Evolutionary conservation across 1,140 invertebrate genomes (phyloP).

Genomic region (Psix sp.): DNA sequence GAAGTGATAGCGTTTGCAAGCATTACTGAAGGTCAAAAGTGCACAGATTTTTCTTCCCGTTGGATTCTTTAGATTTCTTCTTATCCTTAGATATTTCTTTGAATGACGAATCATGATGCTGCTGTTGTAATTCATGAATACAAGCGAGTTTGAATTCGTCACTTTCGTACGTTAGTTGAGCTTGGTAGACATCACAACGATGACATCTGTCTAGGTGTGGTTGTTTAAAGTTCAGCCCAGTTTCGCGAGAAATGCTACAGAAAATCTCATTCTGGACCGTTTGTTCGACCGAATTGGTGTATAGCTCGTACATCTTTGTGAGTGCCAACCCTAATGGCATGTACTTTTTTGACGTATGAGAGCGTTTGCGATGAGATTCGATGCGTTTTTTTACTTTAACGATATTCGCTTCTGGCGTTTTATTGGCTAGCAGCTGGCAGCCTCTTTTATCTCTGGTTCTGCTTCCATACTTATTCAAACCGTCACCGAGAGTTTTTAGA

Average conservation of each 20-base stretch:
- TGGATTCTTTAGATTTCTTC: neutral
- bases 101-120: constrained; percentile 22
- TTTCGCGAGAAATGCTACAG: neutral
- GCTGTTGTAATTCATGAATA: constrained; percentile 9
- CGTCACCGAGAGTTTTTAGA: constrained; percentile 1
- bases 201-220: constrained; percentile 7
- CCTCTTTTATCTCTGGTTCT: neutral
- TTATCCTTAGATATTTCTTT: constrained; percentile 20
- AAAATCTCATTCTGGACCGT: constrained; percentile 22
- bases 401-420: constrained; percentile 6
- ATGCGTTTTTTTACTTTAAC: constrained; percentile 17
- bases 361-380: constrained; percentile 18
- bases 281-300: constrained; percentile 11
- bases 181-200: constrained; percentile 10
- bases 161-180: constrained; percentile 31
- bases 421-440: constrained; percentile 1
- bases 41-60: constrained; percentile 12
- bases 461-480: neutral
- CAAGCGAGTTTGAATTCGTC: constrained; percentile 19
- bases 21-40: constrained; percentile 54
- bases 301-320: constrained; percentile 14
- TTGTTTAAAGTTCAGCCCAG: constrained; percentile 10
- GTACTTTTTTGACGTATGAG: constrained; percentile 23
- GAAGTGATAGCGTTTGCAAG: constrained; percentile 63
- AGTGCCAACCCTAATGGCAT: constrained; percentile 14